Conservation (phyloP, 2,888 invertebrate species). For the Chymomyza amoena region DNA sequence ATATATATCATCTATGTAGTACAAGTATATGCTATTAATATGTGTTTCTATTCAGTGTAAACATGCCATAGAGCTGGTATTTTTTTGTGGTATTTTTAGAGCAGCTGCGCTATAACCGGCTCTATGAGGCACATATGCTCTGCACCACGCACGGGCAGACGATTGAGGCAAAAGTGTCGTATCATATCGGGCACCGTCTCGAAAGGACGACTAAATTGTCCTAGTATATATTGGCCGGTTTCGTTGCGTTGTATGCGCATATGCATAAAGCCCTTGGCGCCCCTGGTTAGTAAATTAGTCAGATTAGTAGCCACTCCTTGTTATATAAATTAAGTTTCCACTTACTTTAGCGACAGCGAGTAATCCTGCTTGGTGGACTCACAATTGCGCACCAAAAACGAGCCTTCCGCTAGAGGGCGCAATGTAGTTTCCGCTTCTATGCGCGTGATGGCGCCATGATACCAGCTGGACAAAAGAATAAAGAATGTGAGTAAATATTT, state of each 20-base stretch:
- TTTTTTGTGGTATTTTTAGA: constrained; percentile 76
- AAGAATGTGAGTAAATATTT: neutral
- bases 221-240: constrained; percentile 90
- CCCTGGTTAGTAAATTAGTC: constrained; percentile 81
- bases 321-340: constrained; percentile 46
- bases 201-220: constrained; percentile 95
- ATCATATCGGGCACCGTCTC: constrained; percentile 96
- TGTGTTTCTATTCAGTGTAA: neutral
- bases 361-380: constrained; percentile 96
- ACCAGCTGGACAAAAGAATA: constrained; percentile 84
- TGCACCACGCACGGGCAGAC: constrained; percentile 95
- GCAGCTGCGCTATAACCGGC: constrained; percentile 92
- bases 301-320: neutral
- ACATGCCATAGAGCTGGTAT: neutral
- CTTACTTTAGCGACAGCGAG: constrained; percentile 96
- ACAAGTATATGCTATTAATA: neutral
- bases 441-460: constrained; percentile 95
- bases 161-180: constrained; percentile 94
- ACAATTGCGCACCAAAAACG: constrained; percentile 95
- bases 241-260: constrained; percentile 93
- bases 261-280: constrained; percentile 97
- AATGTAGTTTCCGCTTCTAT: constrained; percentile 94
- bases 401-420: constrained; percentile 91
- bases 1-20: neutral
- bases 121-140: constrained; percentile 97